phyloP scores from a whole-genome alignment of 2,797 vertebrate genomes.

The Sebastes vulpes region DNA sequence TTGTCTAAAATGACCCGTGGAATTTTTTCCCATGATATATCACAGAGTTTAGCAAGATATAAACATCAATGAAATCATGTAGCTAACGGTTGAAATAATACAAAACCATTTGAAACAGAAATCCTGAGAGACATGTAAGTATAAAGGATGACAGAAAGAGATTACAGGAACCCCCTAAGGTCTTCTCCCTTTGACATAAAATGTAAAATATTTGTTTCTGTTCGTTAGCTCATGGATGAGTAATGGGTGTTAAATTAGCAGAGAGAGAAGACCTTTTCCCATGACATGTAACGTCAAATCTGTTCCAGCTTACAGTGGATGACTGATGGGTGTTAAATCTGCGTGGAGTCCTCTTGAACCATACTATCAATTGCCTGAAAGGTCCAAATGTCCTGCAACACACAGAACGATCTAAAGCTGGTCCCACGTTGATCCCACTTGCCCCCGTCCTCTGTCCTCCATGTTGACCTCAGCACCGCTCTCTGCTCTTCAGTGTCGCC shows the following conservation, averaged over 20 bases:
- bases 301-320: slow-evolving; percentile 42
- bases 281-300: slow-evolving; percentile 47
- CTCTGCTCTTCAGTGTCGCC: slow-evolving; percentile 46
- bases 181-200: neutral
- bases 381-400: slow-evolving; percentile 36
- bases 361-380: slow-evolving; percentile 27
- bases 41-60: neutral
- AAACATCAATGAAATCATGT: slow-evolving; percentile 16
- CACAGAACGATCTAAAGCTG: slow-evolving; percentile 29
- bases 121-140: neutral
- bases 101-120: slow-evolving; percentile 14
- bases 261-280: slow-evolving; percentile 53
- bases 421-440: slow-evolving; percentile 26
- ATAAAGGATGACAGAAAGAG: neutral
- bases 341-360: slow-evolving; percentile 37
- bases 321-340: slow-evolving; percentile 58
- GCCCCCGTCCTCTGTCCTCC: slow-evolving; percentile 24
- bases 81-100: neutral
- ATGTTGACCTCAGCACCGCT: slow-evolving; percentile 63
- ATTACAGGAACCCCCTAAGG: neutral
- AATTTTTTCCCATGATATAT: slow-evolving; percentile 30
- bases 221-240: slow-evolving; percentile 3
- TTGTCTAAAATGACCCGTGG: slow-evolving; percentile 14
- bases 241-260: slow-evolving; percentile 18
- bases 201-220: slow-evolving; percentile 13